These are phyloP conservation scores for Atta colombica DNA, from an alignment of 1,140 invertebrate species.

Conservation along the genomic window DNA sequence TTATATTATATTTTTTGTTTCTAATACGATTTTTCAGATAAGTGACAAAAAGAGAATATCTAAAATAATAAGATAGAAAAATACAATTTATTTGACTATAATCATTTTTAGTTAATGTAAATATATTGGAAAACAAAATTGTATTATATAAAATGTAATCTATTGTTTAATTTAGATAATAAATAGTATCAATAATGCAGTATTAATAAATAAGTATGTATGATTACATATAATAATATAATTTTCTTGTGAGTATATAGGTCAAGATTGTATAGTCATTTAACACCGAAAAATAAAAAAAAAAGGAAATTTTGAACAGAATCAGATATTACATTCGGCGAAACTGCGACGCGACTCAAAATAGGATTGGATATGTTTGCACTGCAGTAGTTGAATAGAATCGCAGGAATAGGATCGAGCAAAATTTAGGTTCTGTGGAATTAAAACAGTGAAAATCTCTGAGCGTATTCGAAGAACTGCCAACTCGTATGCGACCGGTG, in stretches of 20 bases:
- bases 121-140: neutral
- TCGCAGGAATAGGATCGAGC: conserved; percentile 33
- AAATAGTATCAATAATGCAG: neutral
- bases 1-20: neutral
- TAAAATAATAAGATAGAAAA: neutral
- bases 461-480: conserved; percentile 7
- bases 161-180: conserved; percentile 6
- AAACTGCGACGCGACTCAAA: conserved; percentile 43
- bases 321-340: conserved; percentile 54
- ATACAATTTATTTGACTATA: neutral
- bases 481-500: conserved; percentile 19
- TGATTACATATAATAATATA: neutral
- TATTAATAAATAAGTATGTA: conserved; percentile 3
- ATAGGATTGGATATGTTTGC: conserved; percentile 54
- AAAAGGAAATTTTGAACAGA: conserved; percentile 18
- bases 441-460: conserved; percentile 19
- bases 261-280: neutral
- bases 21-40: neutral
- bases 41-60: neutral
- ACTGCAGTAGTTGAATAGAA: neutral
- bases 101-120: neutral
- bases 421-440: conserved; percentile 45
- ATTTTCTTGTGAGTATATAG: neutral
- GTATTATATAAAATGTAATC: neutral
- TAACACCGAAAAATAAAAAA: neutral